Conservation (phyloP, 1,140 invertebrate genomes). For the Zaprionus davidi region DNA sequence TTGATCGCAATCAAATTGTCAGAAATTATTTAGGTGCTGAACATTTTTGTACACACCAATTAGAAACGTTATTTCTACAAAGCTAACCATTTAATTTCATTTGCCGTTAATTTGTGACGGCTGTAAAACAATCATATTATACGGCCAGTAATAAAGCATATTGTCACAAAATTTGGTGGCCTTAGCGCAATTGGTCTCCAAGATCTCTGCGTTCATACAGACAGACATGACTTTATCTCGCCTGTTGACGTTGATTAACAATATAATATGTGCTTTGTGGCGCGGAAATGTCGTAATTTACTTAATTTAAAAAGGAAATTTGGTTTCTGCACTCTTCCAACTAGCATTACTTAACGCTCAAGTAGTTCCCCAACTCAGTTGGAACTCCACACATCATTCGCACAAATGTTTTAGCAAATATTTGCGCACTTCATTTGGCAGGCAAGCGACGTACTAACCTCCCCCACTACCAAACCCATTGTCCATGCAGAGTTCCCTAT, state of each 20-base stretch:
- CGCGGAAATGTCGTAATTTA: not conserved
- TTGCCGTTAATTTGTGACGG: no score
- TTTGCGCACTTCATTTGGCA: constrained; percentile 36
- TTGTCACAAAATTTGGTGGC: not conserved
- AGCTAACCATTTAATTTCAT: no score
- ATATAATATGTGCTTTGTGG: not conserved
- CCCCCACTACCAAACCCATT: not conserved
- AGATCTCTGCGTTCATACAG: not conserved
- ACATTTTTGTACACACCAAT: no score
- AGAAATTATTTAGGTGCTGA: no score
- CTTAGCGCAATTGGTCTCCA: not conserved
- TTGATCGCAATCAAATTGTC: no score
- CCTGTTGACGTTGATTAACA: not conserved
- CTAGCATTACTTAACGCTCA: not conserved
- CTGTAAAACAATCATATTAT: no score
- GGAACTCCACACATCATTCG: constrained; percentile 13
- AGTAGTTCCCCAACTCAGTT: not conserved
- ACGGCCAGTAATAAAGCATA: not conserved
- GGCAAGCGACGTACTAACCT: constrained; percentile 15
- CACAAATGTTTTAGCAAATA: constrained; percentile 25
- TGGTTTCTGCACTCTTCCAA: not conserved
- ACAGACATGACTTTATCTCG: not conserved
- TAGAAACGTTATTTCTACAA: no score
- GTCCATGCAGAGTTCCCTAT: not conserved
- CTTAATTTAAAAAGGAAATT: not conserved